Conservation (phyloP, 92 coral and sea anemone species). For the Phenganax marumi region DNA sequence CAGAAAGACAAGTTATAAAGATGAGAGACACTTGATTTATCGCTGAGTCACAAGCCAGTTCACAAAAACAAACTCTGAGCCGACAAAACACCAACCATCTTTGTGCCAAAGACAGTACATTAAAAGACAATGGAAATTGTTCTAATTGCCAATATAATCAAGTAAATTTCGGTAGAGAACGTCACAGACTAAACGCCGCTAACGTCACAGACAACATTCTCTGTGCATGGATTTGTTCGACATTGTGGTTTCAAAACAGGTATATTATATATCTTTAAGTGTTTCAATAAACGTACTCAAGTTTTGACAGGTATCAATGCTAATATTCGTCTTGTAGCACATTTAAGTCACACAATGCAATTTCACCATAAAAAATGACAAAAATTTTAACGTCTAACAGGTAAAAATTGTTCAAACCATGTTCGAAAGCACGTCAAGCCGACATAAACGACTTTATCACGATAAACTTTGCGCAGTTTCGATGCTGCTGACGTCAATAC, state of each 20-base stretch:
- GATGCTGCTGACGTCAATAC: slow-evolving; percentile 25
- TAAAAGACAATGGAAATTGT: background rate
- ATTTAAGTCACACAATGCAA: background rate
- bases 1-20: too few relatives aligned
- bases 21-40: too few relatives aligned
- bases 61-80: too few relatives aligned
- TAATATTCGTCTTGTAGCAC: background rate
- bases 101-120: too few relatives aligned
- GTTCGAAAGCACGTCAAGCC: background rate
- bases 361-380: background rate
- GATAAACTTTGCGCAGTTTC: background rate
- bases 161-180: background rate
- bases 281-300: background rate
- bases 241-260: slow-evolving; percentile 1
- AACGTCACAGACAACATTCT: background rate
- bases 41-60: too few relatives aligned
- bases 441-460: background rate
- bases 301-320: background rate
- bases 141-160: background rate
- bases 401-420: background rate
- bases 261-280: background rate
- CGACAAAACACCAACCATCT: too few relatives aligned
- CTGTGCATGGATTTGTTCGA: background rate
- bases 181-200: background rate
- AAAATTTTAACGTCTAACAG: slow-evolving; percentile 2